These are phyloP conservation scores for Dascillus cervinus DNA, from an alignment of 2,888 invertebrate species.

Conservation along the genomic window DNA sequence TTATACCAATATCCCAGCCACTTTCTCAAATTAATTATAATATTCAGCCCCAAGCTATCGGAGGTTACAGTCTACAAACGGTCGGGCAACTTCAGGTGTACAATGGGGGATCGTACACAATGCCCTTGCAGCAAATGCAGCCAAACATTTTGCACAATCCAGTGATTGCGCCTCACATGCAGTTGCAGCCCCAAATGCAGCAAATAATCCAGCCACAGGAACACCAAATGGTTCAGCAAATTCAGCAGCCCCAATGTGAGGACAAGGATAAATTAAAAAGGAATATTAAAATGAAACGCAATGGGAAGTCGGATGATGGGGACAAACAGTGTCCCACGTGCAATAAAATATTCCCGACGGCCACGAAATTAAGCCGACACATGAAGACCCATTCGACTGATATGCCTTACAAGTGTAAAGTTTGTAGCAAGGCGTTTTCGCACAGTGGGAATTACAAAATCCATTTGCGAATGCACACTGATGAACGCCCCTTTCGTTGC, in stretches of 20 bases:
- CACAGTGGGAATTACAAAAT: constrained; percentile 44
- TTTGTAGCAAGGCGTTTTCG: constrained; percentile 41
- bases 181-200: constrained; percentile 14
- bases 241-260: constrained; percentile 6
- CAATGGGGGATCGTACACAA: constrained; percentile 30
- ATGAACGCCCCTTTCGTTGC: constrained; percentile 42
- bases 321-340: constrained; percentile 37
- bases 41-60: constrained; percentile 29
- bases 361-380: constrained; percentile 39
- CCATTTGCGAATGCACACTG: constrained; percentile 39
- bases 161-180: constrained; percentile 17
- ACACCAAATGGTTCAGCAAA: constrained; percentile 16
- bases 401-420: constrained; percentile 40
- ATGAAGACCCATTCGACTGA: constrained; percentile 41
- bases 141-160: constrained; percentile 25
- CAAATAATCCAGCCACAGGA: constrained; percentile 15
- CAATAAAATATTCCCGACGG: constrained; percentile 36
- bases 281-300: constrained; percentile 18
- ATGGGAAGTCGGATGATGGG: constrained; percentile 18
- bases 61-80: constrained; percentile 29
- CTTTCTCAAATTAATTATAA: constrained; percentile 34
- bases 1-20: constrained; percentile 22
- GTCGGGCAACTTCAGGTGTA: constrained; percentile 34
- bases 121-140: constrained; percentile 33
- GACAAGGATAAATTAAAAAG: constrained; percentile 15